phyloP scores from a whole-genome alignment of 2,888 invertebrate genomes.

The Macrophya alboannulata region DNA sequence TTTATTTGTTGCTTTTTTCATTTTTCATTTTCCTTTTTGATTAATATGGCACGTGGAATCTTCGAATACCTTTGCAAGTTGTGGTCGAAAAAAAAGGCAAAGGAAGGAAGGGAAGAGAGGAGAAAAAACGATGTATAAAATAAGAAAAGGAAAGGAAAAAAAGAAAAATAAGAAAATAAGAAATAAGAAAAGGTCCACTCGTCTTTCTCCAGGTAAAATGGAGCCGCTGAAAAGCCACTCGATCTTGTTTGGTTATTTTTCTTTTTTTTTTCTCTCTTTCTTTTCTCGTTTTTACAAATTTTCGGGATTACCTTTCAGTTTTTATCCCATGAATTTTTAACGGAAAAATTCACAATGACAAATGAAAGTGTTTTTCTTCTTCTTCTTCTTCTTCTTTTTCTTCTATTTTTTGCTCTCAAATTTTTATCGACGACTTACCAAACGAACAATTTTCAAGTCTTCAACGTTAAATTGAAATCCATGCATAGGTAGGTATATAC shows the following conservation, averaged over 20 bases:
- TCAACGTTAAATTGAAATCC: background rate
- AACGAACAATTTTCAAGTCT: background rate
- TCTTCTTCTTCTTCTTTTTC: background rate
- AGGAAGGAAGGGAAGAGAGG: background rate
- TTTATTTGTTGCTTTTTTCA: background rate
- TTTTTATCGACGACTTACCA: background rate
- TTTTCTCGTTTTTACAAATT: background rate
- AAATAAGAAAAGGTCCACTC: background rate
- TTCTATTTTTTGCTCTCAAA: background rate
- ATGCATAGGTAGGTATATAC: background rate
- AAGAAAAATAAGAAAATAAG: background rate
- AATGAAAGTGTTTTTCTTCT: background rate
- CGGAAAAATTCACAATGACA: background rate
- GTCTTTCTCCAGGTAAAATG: background rate
- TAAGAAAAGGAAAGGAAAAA: background rate
- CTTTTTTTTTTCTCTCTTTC: background rate
- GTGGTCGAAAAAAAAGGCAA: background rate
- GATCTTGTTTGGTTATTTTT: background rate
- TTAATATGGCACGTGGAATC: background rate
- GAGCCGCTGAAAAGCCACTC: background rate
- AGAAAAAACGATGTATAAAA: background rate
- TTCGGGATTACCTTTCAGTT: background rate
- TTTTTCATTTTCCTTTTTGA: background rate
- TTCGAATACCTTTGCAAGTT: background rate
- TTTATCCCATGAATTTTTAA: background rate